Conservation (phyloP, 2,888 invertebrate genomes). For the Hylaea fasciaria region DNA sequence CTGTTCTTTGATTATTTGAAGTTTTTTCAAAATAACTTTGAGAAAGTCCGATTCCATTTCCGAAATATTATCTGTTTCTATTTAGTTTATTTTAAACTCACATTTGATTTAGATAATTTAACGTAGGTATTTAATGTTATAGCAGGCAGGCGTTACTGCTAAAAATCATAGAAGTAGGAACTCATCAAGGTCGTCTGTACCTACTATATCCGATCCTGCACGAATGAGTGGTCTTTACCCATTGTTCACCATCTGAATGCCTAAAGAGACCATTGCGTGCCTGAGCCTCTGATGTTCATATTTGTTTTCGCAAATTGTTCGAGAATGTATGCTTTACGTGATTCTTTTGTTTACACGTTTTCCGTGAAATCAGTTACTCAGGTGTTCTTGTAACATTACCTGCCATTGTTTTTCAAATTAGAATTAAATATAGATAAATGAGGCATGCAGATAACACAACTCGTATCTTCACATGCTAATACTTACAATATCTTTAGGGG, state of each 20-base stretch:
- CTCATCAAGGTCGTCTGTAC: constrained; percentile 18
- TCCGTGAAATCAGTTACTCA: constrained; percentile 30
- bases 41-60: too few relatives aligned
- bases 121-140: too few relatives aligned
- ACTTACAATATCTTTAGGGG: too few relatives aligned
- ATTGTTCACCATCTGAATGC: constrained; percentile 64
- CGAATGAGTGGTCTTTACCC: constrained; percentile 43
- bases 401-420: constrained; percentile 1
- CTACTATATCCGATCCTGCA: constrained; percentile 15
- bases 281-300: constrained; percentile 60
- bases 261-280: constrained; percentile 73
- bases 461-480: too few relatives aligned
- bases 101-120: too few relatives aligned
- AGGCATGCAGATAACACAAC: too few relatives aligned
- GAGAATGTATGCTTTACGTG: constrained; percentile 43
- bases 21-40: too few relatives aligned
- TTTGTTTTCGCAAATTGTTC: constrained; percentile 40
- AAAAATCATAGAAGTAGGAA: constrained; percentile 11
- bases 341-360: constrained; percentile 40
- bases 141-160: too few relatives aligned
- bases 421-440: not conserved
- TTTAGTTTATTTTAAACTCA: too few relatives aligned
- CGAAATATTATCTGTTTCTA: too few relatives aligned
- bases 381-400: constrained; percentile 21
- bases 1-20: too few relatives aligned